Percentiles rank a stretch among this genome's conserved stretches.
These are phyloP conservation scores for Hippocampus barbouri DNA, from an alignment of 2,113 vertebrate species.

Conservation along the genomic window DNA sequence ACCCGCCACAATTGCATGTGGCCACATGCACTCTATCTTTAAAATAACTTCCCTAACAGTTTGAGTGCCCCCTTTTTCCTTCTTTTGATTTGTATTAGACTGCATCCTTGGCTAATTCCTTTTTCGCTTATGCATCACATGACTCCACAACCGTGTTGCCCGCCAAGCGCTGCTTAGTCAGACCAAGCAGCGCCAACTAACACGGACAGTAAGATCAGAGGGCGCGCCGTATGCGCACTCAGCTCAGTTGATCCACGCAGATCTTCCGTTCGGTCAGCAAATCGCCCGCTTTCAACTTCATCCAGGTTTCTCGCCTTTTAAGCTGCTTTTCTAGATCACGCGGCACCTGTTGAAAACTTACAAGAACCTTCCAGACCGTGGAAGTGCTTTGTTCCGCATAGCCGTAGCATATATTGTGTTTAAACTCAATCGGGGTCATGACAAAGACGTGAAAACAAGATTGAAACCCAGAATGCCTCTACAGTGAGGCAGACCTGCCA, in stretches of 20 bases:
- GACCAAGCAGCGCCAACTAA: slow-evolving; percentile 40
- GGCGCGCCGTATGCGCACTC: slow-evolving; percentile 26
- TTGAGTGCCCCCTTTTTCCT: not conserved
- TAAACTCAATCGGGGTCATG: slow-evolving; percentile 6
- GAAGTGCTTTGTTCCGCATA: slow-evolving; percentile 8
- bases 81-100: not conserved
- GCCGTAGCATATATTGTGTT: not conserved
- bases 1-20: slow-evolving; percentile 22
- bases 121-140: not conserved
- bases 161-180: slow-evolving; percentile 28
- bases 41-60: not conserved
- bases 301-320: slow-evolving; percentile 23
- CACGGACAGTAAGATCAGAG: slow-evolving; percentile 52
- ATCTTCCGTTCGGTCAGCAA: slow-evolving; percentile 49
- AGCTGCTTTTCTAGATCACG: slow-evolving; percentile 6
- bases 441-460: no score
- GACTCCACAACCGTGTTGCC: slow-evolving; percentile 19
- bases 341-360: slow-evolving; percentile 18
- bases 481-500: no score
- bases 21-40: not conserved
- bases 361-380: slow-evolving; percentile 12
- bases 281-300: slow-evolving; percentile 38
- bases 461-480: no score
- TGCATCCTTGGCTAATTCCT: not conserved
- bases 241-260: slow-evolving; percentile 45